Evolutionary conservation across 2,113 vertebrate species (phyloP), one percentile per base, ranked within the genome.

Genomic region (Bambusicola thoracicus): DNA sequence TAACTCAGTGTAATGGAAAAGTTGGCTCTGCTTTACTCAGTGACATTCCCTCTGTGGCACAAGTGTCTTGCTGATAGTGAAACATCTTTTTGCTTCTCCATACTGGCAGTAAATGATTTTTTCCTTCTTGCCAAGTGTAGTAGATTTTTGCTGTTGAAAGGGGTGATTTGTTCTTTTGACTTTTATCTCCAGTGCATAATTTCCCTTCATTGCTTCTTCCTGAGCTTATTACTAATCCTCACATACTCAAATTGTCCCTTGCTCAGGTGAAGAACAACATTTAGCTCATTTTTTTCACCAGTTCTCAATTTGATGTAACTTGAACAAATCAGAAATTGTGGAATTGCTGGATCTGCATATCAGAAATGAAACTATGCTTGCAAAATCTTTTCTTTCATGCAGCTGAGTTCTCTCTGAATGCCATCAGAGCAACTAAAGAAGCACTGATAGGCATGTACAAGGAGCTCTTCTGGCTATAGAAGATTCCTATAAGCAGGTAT

Each of bases 121-220:
- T 20, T 86, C 6, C n/a, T 72, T 88, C 46, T 74, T 92, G 77
- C 61, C 80, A 84, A 30, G 13, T 70, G 27, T 68, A 46, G 19
- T 51, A 59, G 69, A 17, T 38, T 83, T 93, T 90, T 83, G 87
- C 90, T 46, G 83, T 74, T 1, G 3, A 83, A 91, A 91, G 75
- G 34, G 19, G 30, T 46, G 72, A 88, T 96, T 93, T 95, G 65
- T 90, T 94, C 79, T 67, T 85, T 38, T 95, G 85, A 77, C 70
- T 73, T 70, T 65, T 67, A 75, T 55, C 73, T 90, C 88, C 69
- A 72, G 11, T 15, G 10, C 59, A 38, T 13, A 67, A 36, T 40
- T 92, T 63, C 69, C 83, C 14, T 29, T 55, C 51, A 21, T 43
- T 81, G 29, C 56, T 90, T 46, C 48, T 92, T 92, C 55, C 32